Evolutionary conservation across 2,888 invertebrate species (phyloP), one percentile per base, ranked within the genome.

Genomic region (Parnassius orleans): DNA sequence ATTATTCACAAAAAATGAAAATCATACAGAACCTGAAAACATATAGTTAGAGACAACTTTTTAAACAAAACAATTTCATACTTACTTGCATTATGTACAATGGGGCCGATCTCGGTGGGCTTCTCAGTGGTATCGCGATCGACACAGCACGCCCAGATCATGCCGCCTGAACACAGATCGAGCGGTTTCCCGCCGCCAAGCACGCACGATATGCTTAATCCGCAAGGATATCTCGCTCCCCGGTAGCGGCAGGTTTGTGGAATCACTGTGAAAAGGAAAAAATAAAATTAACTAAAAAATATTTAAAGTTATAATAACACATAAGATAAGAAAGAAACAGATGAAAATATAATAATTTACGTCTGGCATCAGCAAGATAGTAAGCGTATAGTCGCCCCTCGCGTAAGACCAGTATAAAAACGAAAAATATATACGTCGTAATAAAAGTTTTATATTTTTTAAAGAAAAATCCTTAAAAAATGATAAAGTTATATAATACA

Each of bases 91-190:
- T 97, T 97, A 81, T 96, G 96, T 2, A 97, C 93, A 15, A 95
- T 92, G 0, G 92, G 92, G 24, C 94, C 94, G 14, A 93, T 86
- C 72, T 95, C 94, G 51, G 88, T 79, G 69, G 94, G 85, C 81
- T 87, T 79, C 77, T 93, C 83, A 47, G 92, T 93, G 75, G 79
- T 84, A 12, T 96, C 95, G 68, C 94, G 93, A 81, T 97, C 96
- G 10, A 98, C 96, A 78, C 98, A 98, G 83, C 98, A 98, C 7
- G 97, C 96, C 98, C 98, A 98, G 72, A 98, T 97, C 94, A 98
- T 95, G 59, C 98, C 98, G 24, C 98, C 98, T 11, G 96, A 97
- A 82, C 98, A 98, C 0, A 98, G 93, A 85, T 98, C 98, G 78
- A 98, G 84, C 1, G 98, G 97, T 69, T 96, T 94, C 5, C 97